phyloP scores from a whole-genome alignment of 2,888 invertebrate species.

The Trisateles emortualis region DNA sequence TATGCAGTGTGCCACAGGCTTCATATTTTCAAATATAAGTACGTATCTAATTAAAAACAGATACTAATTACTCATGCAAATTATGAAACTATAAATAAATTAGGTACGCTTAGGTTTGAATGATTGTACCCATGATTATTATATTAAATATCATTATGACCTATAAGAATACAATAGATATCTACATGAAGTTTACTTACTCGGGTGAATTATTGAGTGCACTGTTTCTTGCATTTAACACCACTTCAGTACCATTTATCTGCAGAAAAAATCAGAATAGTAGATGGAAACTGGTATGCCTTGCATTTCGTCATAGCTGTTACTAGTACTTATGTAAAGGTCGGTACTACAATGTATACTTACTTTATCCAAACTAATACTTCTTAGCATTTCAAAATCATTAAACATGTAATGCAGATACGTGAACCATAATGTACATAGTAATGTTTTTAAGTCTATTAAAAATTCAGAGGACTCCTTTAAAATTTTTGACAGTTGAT shows the following conservation, averaged over 20 bases:
- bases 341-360: slow-evolving; percentile 25
- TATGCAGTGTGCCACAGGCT: too few species aligned
- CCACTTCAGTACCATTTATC: slow-evolving; percentile 66
- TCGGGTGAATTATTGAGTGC: slow-evolving; percentile 52
- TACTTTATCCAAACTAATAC: slow-evolving; percentile 76
- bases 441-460: slow-evolving; percentile 64
- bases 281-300: neutral
- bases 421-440: slow-evolving; percentile 71
- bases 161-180: too few species aligned
- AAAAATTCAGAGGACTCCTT: slow-evolving; percentile 68
- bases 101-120: too few species aligned
- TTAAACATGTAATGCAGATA: slow-evolving; percentile 68
- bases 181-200: slow-evolving; percentile 55
- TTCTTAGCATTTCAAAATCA: slow-evolving; percentile 80
- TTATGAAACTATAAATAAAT: too few species aligned
- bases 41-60: too few species aligned
- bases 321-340: neutral
- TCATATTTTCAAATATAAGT: too few species aligned
- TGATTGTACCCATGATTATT: too few species aligned
- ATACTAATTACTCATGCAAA: too few species aligned
- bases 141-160: too few species aligned
- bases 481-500: slow-evolving; percentile 73
- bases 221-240: slow-evolving; percentile 65
- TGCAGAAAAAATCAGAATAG: slow-evolving; percentile 34
- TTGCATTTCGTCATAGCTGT: neutral